Evolutionary conservation across 2,113 vertebrate genomes (phyloP), one percentile per base, ranked within the genome.

Genomic region (Lophius piscatorius): DNA sequence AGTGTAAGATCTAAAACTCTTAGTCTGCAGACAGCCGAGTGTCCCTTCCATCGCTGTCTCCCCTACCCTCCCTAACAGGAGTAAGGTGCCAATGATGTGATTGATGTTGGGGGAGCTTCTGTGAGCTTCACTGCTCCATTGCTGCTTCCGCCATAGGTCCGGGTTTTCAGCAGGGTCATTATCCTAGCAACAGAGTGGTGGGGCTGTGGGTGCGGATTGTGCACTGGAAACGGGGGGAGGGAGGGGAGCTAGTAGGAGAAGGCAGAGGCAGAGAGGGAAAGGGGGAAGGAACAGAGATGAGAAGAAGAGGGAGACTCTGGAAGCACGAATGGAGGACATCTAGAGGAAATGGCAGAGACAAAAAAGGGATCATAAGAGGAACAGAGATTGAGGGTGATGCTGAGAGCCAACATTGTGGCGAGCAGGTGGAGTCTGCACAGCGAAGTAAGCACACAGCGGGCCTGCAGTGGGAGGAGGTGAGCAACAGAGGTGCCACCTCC

Each of bases 361-460:
- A 45, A 60, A 55, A 55, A 22, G 23, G 23, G 11, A 35, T 29
- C 50, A 70, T 73, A 45, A 67, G 73, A 54, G 51, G 4, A 39
- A 18, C 23, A 9, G 61, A 62, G 49, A 21, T 17, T 1, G 42
- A 23, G 49, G 40, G 47, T 13, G 13, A 83, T 79, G 88, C 79
- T 52, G 80, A 91, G 89, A 73, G 81, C 38, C 90, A 91, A 93
- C 93, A 92, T 93, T 91, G 78, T 88, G 78, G 34, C 2, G 81
- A 91, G 92, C 87, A 92, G 91, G 92, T 92, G 93, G 94, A 87
- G 91, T 94, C 92, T 92, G 89, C 93, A 95, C 94, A 96, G 93
- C 87, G 89, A 94, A 94, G 93, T 92, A 92, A 94, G 92, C 93
- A 94, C 94, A 74, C 95, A 97, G 95, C 94, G 88, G 94, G 94